Base-by-base conservation (phyloP, 2,888 invertebrate species). In the Nycteola revayana region DNA sequence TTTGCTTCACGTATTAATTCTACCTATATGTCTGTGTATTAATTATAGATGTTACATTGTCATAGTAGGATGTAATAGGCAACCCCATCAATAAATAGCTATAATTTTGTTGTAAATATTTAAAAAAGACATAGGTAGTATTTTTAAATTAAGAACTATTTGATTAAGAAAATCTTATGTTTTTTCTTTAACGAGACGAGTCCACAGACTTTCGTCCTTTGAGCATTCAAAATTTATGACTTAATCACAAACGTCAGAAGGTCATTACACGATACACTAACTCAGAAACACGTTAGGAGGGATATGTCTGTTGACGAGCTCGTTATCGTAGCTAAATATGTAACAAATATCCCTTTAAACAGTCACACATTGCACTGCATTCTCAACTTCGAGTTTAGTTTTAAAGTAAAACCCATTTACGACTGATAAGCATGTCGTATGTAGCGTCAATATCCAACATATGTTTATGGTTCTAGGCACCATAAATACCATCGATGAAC, bases 241-340 rank as follows among this genome's bases (percentile, higher is more conserved):
- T 40, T 45, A 47, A 54, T 51, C 43, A 44, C 35, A 39, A 26
- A 23, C 28, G 36, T 49, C 42, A 45, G 32, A 49, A 45, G 45
- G 60, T 52, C 56, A 55, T 59, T 55, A 52, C 41, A 42, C 38
- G 43, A 44, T 51, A 48, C 42, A 37, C 31, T 34, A 46, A 59
- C 43, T 50, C 46, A 54, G 37, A 40, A 49, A 40, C 38, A 38
- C 42, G 35, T 52, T 46, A 37, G 58, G 52, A 53, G 53, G 67
- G 68, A 68, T 59, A 51, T 60, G 66, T 67, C 67, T 50, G 49
- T 62, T 56, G 49, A 36, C 51, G 43, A 51, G 52, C 41, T 53
- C 58, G 42, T 60, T 60, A 60, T 47, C 46, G 46, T 3, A n/a
- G 35, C 50, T 56, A 60, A 50, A 58, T 58, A 29, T 54, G 49